Evolutionary conservation across 2,797 vertebrate species (phyloP).

Genomic region (Trachops cirrhosus): DNA sequence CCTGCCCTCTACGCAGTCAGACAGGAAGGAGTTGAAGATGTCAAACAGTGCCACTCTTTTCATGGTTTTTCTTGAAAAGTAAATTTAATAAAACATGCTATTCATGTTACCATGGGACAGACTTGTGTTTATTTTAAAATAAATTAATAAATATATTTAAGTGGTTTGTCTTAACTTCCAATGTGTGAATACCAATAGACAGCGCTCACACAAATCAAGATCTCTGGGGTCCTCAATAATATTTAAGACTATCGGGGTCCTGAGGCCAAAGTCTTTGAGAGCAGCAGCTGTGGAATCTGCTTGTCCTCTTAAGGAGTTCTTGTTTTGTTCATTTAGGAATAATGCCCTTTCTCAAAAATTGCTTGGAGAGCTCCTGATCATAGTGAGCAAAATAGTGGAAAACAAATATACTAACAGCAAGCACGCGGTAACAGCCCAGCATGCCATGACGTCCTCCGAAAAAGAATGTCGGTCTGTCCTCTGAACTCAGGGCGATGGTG

Average conservation of each 20-base stretch:
- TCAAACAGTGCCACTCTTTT: background rate
- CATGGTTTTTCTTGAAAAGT: background rate
- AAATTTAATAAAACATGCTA: no score
- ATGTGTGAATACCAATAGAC: accelerated
- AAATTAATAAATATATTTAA: background rate
- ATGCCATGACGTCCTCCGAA: accelerated
- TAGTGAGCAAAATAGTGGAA: background rate
- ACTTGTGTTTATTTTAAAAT: background rate
- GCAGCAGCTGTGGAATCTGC: background rate
- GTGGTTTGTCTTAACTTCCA: background rate
- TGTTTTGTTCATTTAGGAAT: background rate
- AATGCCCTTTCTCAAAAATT: no score
- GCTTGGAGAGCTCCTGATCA: no score
- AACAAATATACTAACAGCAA: background rate
- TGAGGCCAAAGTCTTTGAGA: background rate
- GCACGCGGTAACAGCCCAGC: accelerated
- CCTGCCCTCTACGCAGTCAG: background rate
- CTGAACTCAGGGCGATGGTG: background rate
- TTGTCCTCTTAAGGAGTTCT: background rate
- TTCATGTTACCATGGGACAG: no score
- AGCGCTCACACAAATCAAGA: background rate
- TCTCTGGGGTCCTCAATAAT: background rate
- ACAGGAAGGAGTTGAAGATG: accelerated
- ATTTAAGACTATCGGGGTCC: background rate
- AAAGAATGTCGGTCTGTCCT: accelerated